A percentile compares a stretch with the other conserved stretches of the same genome.
Evolutionary conservation across 2,113 vertebrate species (phyloP).

Genomic region (Uropsilus gracilis): DNA sequence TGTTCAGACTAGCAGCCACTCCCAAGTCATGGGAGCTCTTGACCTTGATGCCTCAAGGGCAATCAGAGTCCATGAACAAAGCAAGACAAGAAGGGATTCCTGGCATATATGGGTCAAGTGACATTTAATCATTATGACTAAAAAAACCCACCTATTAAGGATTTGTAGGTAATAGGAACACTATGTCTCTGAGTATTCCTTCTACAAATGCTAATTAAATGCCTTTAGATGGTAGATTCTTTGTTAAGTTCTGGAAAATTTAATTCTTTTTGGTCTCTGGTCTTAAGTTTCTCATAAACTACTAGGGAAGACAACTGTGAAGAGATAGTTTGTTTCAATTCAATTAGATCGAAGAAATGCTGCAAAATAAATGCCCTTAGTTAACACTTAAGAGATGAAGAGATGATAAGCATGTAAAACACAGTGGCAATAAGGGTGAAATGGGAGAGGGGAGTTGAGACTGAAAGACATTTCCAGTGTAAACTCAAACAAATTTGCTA

Average conservation of each 20-base stretch:
- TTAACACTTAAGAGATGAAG: neutral
- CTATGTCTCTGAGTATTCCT: neutral
- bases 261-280: conserved; percentile 15
- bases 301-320: neutral
- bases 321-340: neutral
- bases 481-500: neutral
- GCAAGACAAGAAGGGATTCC: neutral
- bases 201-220: neutral
- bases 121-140: neutral
- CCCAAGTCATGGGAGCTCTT: neutral
- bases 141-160: neutral
- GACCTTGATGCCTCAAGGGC: neutral
- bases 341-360: neutral
- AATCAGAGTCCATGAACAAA: neutral
- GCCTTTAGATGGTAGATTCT: neutral
- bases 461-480: neutral
- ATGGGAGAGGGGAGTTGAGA: neutral
- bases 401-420: too few species aligned
- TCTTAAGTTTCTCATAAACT: neutral
- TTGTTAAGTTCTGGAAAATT: neutral
- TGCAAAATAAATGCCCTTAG: neutral
- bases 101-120: neutral
- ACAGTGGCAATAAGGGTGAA: neutral
- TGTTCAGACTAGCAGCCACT: neutral
- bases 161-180: neutral